Percentiles rank a stretch among this genome's conserved stretches.
phyloP scores from a whole-genome alignment of 2,113 vertebrate genomes.

The Pontoporia blainvillei region DNA sequence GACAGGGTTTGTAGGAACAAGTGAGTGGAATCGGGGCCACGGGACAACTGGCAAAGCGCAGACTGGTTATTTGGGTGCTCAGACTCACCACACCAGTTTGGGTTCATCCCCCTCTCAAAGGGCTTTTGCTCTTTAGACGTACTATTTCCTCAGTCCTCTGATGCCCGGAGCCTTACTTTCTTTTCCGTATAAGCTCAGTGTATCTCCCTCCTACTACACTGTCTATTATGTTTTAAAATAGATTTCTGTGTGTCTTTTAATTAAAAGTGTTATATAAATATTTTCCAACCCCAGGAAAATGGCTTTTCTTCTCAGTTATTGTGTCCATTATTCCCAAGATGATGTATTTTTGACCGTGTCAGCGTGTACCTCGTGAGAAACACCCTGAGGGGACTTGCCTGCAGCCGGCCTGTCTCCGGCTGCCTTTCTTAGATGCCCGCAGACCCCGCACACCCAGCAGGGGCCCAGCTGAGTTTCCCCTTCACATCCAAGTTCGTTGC shows the following conservation, averaged over 20 bases:
- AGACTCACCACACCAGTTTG: rapidly evolving
- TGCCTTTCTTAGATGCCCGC: rapidly evolving
- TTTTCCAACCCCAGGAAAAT: neutral
- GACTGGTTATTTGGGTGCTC: rapidly evolving
- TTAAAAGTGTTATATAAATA: neutral
- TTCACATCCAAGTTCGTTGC: neutral
- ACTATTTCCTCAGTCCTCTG: rapidly evolving
- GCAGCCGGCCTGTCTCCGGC: neutral
- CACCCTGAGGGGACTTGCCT: rapidly evolving
- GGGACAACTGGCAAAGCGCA: rapidly evolving
- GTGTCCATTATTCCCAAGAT: neutral
- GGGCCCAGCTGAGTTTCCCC: neutral
- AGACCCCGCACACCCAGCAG: too few relatives aligned
- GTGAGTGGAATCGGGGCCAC: rapidly evolving
- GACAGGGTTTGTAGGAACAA: neutral
- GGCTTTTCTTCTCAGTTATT: neutral
- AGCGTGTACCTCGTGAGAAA: neutral
- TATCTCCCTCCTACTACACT: neutral
- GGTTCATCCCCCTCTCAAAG: rapidly evolving
- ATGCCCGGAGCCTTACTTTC: too few relatives aligned
- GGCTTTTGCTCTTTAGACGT: rapidly evolving
- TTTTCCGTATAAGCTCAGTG: rapidly evolving
- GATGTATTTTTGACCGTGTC: neutral
- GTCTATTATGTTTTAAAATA: neutral
- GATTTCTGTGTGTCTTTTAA: neutral